Percentiles rank a stretch among this genome's conserved stretches.
These are phyloP conservation scores for Phalangium opilio DNA, from an alignment of 2,888 invertebrate genomes.

Conservation along the genomic window DNA sequence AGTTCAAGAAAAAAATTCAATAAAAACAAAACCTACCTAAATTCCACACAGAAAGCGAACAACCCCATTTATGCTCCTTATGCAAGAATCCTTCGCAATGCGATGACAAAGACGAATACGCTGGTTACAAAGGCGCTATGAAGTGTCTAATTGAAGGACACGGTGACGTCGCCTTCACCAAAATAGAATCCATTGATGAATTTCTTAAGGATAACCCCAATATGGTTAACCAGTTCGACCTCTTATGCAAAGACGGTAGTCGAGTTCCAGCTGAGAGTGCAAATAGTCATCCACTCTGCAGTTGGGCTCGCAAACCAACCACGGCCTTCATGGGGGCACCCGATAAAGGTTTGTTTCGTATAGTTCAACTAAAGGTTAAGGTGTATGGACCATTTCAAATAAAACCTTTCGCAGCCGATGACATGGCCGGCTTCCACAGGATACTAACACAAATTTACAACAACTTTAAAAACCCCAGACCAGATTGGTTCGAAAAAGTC, in stretches of 20 bases:
- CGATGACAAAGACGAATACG: constrained; percentile 64
- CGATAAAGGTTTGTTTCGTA: constrained; percentile 7
- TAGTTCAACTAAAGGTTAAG: too few species aligned
- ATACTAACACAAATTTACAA: too few species aligned
- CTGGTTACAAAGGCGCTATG: constrained; percentile 73
- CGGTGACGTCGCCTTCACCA: constrained; percentile 69
- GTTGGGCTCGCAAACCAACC: constrained; percentile 78
- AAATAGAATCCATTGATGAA: constrained; percentile 58
- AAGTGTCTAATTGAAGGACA: constrained; percentile 62
- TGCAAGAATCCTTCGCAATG: constrained; percentile 40
- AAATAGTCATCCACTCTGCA: constrained; percentile 41
- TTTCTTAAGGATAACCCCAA: constrained; percentile 40
- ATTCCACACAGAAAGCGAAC: constrained; percentile 35
- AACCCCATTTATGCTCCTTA: constrained; percentile 58
- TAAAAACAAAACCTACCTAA: too few species aligned
- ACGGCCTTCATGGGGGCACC: constrained; percentile 45
- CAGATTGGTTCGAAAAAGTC: too few species aligned
- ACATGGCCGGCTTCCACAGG: too few species aligned
- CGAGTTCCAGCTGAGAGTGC: constrained; percentile 44
- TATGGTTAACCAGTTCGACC: constrained; percentile 36
- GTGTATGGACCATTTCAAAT: too few species aligned
- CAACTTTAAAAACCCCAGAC: too few species aligned
- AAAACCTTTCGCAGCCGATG: too few species aligned
- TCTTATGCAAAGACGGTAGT: constrained; percentile 62
- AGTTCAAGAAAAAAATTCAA: too few species aligned